Percentiles rank a stretch among this genome's conserved stretches.
These are phyloP conservation scores for Liopterus haemorrhoidalis DNA, from an alignment of 2,888 invertebrate genomes.

Conservation along the genomic window DNA sequence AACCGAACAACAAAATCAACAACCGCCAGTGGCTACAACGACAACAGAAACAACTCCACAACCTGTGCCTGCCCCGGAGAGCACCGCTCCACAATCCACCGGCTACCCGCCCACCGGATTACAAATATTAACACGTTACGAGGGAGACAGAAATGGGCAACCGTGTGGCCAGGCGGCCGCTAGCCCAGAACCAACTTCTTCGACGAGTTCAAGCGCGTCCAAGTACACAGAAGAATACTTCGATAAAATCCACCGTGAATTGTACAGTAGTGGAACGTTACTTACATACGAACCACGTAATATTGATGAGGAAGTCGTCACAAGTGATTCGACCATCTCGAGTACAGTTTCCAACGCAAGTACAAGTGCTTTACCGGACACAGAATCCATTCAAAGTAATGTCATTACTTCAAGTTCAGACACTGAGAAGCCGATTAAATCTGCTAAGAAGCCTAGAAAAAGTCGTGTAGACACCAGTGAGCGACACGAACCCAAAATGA, in stretches of 20 bases:
- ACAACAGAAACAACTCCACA: neutral
- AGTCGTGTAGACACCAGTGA: too few species aligned
- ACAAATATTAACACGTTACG: too few species aligned
- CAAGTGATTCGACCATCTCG: too few species aligned
- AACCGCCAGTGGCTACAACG: conserved; percentile 8
- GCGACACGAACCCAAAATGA: too few species aligned
- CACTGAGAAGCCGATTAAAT: too few species aligned
- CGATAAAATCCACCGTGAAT: conserved; percentile 12
- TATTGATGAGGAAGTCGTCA: too few species aligned
- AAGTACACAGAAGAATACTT: conserved; percentile 8
- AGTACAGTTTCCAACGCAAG: neutral
- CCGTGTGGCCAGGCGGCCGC: too few species aligned
- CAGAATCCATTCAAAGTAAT: conserved; percentile 13
- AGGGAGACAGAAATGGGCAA: too few species aligned
- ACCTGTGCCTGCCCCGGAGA: conserved; percentile 43
- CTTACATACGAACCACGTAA: too few species aligned
- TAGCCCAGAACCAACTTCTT: too few species aligned
- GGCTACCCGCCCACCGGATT: neutral
- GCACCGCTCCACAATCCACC: conserved; percentile 34
- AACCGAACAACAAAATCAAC: conserved; percentile 28
- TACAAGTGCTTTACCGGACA: neutral
- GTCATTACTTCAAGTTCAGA: conserved; percentile 9
- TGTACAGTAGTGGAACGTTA: too few species aligned
- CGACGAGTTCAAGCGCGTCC: neutral
- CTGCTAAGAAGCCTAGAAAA: too few species aligned